Evolutionary conservation across 2,797 vertebrate species (phyloP).

Genomic region (Ciconia nigra): DNA sequence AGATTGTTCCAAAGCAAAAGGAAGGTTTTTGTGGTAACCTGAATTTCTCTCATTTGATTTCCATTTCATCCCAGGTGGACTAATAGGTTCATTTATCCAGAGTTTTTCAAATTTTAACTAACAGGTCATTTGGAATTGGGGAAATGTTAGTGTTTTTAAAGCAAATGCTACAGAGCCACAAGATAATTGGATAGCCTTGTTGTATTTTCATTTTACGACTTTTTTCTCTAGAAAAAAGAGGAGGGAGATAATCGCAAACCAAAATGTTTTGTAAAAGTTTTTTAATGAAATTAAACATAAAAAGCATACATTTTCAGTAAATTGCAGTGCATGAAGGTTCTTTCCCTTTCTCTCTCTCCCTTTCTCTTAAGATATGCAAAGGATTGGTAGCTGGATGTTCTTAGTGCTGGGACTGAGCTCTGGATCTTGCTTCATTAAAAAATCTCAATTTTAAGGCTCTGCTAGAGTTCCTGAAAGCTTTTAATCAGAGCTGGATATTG

Average conservation of each 20-base stretch:
- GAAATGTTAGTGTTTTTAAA: conserved; percentile 49
- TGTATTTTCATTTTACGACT: not conserved
- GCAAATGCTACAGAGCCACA: conserved; percentile 24
- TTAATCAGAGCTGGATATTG: not conserved
- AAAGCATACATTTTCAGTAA: not conserved
- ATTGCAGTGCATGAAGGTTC: fast-evolving
- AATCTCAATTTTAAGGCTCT: not conserved
- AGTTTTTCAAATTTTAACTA: conserved; percentile 59
- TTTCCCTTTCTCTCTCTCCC: not conserved
- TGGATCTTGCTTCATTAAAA: not conserved
- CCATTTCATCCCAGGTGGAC: conserved; percentile 6
- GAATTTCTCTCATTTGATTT: conserved; percentile 57
- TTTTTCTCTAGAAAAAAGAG: not conserved
- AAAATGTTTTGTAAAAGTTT: not conserved
- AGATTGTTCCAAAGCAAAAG: conserved; percentile 70
- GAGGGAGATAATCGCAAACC: not conserved
- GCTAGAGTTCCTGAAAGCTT: not conserved
- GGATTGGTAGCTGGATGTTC: not conserved
- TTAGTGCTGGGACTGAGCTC: not conserved
- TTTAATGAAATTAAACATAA: not conserved
- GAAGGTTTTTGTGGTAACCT: conserved; percentile 46
- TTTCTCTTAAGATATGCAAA: not conserved
- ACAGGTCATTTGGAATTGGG: conserved; percentile 31
- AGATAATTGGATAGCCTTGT: not conserved
- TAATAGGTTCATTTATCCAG: conserved; percentile 33